Evolutionary conservation across 2,113 vertebrate genomes (phyloP), one percentile per base, ranked within the genome.

Genomic region (Callospermophilus lateralis): DNA sequence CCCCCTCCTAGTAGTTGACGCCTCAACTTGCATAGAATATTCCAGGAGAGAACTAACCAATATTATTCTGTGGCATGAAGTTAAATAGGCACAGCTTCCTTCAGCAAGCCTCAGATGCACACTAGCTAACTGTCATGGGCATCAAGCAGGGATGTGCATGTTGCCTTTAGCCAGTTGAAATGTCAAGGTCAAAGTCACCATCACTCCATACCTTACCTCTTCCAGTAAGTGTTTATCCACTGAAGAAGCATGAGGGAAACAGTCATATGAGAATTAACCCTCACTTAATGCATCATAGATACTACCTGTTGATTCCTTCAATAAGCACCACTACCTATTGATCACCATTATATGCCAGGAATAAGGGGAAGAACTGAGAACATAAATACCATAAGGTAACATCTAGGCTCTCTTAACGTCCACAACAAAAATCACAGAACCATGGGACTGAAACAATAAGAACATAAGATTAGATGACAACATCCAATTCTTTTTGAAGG

Each of bases 381-480:
- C 51, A 37, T 30, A 84, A 91, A 72, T 13, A 63, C 51, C 45
- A 32, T 22, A 61, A 63, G 8, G 30, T 34, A 74, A 9, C 15
- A 63, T 45, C 45, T 32, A 81, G 26, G 24, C 2, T 15, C 39
- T 85, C 16, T 65, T 34, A n/a, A 55, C 39, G 8, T 70, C 37
- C 83, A 78, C 37, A 39, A 61, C 37, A 90, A 92, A 92, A 86
- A 93, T 72, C n/a, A 19, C 3, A 95, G 80, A 89, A 58, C 15
- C 15, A n/a, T n/a, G 34, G 32, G 61, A 93, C 37, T 30, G 11
- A 89, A 51, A 88, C 42, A 93, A 65, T 4, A 32, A 10, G 76
- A 90, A 26, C 4, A 22, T 74, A 42, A 45, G 19, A 30, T 70
- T 84, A 17, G n/a, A 70, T 68, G 42, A 55, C 28, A 22, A 67